Conservation (phyloP, 2,888 invertebrate genomes). For the Pediacus dermestoides region DNA sequence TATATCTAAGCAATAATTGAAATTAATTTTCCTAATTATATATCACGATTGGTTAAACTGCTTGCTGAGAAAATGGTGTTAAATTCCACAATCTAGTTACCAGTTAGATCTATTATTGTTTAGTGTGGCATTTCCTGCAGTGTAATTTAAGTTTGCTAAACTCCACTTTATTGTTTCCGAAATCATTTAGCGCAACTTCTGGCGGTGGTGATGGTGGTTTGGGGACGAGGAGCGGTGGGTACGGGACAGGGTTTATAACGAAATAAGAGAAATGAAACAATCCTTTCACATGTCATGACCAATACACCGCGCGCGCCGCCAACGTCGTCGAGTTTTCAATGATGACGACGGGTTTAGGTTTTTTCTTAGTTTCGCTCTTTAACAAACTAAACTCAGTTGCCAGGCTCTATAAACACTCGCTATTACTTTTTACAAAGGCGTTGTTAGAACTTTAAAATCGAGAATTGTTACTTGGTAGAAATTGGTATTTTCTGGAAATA, state of each 20-base stretch:
- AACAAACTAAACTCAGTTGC: too few species aligned
- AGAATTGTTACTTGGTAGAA: too few species aligned
- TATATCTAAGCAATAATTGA: too few species aligned
- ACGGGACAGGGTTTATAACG: constrained; percentile 7
- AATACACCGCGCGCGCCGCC: constrained; percentile 9
- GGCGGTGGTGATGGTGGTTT: too few species aligned
- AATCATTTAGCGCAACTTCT: constrained; percentile 15
- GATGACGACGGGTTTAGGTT: too few species aligned
- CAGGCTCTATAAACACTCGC: too few species aligned
- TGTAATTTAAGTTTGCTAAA: constrained; percentile 13
- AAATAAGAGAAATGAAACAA: constrained; percentile 12
- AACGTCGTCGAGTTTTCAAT: too few species aligned
- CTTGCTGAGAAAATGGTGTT: background rate
- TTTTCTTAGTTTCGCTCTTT: too few species aligned
- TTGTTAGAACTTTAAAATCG: too few species aligned
- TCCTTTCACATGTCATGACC: constrained; percentile 12
- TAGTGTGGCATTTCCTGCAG: constrained; percentile 14
- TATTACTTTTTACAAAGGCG: too few species aligned
- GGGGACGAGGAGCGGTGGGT: too few species aligned
- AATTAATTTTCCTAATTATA: constrained; percentile 2
- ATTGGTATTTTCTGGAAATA: too few species aligned
- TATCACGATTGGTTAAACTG: constrained; percentile 1
- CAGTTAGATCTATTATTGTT: constrained; percentile 13
- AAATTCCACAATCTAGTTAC: constrained; percentile 10
- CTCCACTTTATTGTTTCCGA: constrained; percentile 14